These are phyloP conservation scores for Ptychadena robeensis DNA, from an alignment of 2,797 vertebrate genomes.

Conservation along the genomic window DNA sequence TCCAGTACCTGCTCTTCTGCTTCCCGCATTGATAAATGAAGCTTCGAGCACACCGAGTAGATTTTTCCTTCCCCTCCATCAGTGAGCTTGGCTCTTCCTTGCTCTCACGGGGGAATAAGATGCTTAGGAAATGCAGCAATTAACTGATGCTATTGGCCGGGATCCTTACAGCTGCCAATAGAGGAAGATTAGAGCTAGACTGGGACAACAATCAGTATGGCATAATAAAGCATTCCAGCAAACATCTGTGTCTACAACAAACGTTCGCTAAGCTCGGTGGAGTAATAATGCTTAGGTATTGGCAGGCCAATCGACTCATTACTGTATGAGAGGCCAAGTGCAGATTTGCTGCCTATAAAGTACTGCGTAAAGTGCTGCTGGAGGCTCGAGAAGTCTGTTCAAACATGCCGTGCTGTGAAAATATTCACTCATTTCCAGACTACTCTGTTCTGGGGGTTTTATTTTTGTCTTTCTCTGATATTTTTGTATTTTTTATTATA, in stretches of 20 bases:
- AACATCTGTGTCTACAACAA: conserved; percentile 1
- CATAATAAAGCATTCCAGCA: not conserved
- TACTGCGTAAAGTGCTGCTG: not conserved
- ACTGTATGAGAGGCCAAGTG: not conserved
- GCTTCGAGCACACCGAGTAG: not conserved
- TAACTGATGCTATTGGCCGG: not conserved
- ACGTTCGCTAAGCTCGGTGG: not conserved
- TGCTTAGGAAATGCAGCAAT: conserved; percentile 1
- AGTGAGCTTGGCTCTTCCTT: not conserved
- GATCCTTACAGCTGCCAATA: not conserved
- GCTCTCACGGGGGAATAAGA: not conserved
- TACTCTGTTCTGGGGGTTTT: too few relatives aligned
- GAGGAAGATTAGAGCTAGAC: not conserved
- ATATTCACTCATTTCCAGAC: not conserved
- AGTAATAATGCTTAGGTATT: not conserved
- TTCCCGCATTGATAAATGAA: not conserved
- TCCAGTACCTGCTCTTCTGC: not conserved
- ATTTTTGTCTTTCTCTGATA: not conserved
- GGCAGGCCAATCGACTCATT: not conserved
- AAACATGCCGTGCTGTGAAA: not conserved
- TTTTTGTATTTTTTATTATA: not conserved
- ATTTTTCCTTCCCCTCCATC: not conserved
- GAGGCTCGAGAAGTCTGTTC: not conserved
- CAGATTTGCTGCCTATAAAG: not conserved
- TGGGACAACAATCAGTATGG: not conserved